These are phyloP conservation scores for Theonella swinhoei DNA, from an alignment of 37 sponge, comb jelly and placozoan genomes.

Conservation along the genomic window DNA sequence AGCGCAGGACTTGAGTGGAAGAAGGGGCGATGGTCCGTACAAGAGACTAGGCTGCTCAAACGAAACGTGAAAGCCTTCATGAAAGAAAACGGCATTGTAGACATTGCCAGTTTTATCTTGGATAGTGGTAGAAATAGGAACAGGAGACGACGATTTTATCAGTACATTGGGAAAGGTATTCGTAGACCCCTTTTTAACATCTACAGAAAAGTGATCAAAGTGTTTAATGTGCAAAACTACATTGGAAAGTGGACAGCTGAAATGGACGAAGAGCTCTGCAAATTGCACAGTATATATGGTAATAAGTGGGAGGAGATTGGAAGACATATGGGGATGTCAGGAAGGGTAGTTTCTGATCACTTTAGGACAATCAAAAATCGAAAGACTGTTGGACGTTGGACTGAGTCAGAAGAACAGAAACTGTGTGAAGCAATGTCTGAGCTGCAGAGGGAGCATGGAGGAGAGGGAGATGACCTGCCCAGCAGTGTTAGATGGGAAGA, in stretches of 20 bases:
- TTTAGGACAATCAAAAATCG: constrained; percentile 15
- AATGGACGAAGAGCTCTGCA: not conserved
- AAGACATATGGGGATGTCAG: constrained; percentile 29
- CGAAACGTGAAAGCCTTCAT: constrained; percentile 6
- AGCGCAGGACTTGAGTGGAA: not conserved
- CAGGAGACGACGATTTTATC: not conserved
- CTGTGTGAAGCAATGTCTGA: constrained; percentile 26
- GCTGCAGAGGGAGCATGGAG: not conserved
- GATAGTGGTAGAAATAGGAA: not conserved
- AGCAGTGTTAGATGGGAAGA: constrained; percentile 31
- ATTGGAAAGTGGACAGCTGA: constrained; percentile 50
- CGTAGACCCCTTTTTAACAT: constrained; percentile 54
- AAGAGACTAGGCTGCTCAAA: not conserved
- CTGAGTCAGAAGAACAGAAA: constrained; percentile 49
- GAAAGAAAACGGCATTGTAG: not conserved
- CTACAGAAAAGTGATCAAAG: constrained; percentile 39
- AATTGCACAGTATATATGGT: constrained; percentile 50
- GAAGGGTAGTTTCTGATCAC: constrained; percentile 32
- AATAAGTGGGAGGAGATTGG: constrained; percentile 66
- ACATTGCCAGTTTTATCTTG: not conserved
- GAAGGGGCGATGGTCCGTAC: not conserved
- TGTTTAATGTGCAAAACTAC: constrained; percentile 47
- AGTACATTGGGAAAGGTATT: constrained; percentile 27
- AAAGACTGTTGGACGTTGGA: constrained; percentile 53
- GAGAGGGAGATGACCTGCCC: constrained; percentile 21